phyloP scores from a whole-genome alignment of 37 sponge, comb jelly and placozoan genomes.

The Geodia barretti region DNA sequence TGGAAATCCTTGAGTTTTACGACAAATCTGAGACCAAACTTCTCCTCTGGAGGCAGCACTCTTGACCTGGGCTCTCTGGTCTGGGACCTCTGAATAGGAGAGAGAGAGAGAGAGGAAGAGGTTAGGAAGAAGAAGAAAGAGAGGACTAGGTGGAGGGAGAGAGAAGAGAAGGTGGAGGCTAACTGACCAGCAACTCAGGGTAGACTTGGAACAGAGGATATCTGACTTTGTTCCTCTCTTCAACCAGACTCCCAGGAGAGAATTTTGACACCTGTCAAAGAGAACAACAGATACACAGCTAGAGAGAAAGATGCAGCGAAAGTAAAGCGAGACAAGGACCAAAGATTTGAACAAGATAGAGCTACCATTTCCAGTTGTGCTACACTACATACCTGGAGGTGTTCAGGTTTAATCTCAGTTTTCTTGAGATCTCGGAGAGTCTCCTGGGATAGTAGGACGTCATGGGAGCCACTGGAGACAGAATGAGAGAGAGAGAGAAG shows the following conservation, averaged over 20 bases:
- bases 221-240: constrained; percentile 27
- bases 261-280: background rate
- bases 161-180: background rate
- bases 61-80: background rate
- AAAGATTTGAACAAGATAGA: background rate
- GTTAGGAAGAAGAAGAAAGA: background rate
- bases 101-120: background rate
- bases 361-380: background rate
- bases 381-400: constrained; percentile 41
- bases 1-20: constrained; percentile 43
- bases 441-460: constrained; percentile 50
- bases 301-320: background rate
- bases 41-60: constrained; percentile 49
- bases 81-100: constrained; percentile 6
- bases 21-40: constrained; percentile 49
- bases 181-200: constrained; percentile 27
- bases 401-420: constrained; percentile 35
- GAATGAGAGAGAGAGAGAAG: constrained; percentile 30
- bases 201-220: constrained; percentile 71
- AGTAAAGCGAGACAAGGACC: too few species aligned
- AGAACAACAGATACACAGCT: background rate
- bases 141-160: background rate
- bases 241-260: background rate
- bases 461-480: constrained; percentile 1
- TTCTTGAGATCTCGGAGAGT: constrained; percentile 32